Percentiles rank a stretch among this genome's conserved stretches.
Evolutionary conservation across 2,113 vertebrate species (phyloP).

Genomic region (Lichenostomus cassidix): DNA sequence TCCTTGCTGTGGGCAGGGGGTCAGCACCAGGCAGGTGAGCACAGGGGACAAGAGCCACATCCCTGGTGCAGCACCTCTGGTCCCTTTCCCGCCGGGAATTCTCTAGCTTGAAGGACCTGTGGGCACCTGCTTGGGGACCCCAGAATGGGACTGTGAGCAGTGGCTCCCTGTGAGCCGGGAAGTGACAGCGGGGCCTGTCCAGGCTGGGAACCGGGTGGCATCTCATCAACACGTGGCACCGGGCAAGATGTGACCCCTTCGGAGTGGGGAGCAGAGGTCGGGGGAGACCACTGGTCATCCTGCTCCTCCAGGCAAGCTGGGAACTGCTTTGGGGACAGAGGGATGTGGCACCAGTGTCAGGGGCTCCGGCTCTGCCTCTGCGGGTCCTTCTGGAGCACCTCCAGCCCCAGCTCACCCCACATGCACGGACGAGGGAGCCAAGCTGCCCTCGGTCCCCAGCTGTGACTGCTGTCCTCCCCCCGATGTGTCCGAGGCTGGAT

Average conservation of each 20-base stretch:
- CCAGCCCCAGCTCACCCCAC: not conserved
- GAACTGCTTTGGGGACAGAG: not conserved
- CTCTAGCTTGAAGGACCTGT: not conserved
- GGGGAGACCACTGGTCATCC: not conserved
- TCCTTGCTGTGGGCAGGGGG: not conserved
- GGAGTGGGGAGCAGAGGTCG: accelerated
- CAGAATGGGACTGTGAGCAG: accelerated
- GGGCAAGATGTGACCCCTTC: not conserved
- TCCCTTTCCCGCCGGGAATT: not conserved
- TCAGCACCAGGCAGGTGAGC: not conserved
- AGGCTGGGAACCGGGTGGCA: not conserved
- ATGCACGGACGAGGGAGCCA: accelerated
- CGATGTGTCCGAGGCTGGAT: not conserved
- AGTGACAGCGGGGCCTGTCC: not conserved
- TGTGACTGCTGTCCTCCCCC: not conserved
- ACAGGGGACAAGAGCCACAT: accelerated
- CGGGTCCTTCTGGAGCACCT: not conserved
- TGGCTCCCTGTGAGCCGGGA: accelerated
- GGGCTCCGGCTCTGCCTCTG: accelerated
- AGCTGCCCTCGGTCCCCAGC: not conserved
- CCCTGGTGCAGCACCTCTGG: not conserved
- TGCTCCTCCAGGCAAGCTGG: accelerated
- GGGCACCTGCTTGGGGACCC: accelerated
- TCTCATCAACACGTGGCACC: not conserved
- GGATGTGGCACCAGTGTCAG: accelerated